phyloP scores from a whole-genome alignment of 2,888 invertebrate genomes.

The Chloromyia formosa region DNA sequence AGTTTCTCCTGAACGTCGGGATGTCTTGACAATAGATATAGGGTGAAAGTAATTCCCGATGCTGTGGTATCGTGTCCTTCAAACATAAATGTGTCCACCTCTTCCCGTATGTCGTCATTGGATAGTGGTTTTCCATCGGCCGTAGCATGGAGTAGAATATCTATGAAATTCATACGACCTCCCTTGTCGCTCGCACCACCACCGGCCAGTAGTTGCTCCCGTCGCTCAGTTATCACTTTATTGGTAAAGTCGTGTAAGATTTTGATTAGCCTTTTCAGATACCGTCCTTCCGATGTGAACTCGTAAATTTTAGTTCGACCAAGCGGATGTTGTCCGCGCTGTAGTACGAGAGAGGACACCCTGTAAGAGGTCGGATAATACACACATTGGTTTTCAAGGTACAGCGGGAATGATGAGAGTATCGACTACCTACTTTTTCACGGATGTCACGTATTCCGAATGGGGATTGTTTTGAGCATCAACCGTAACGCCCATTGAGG shows the following conservation, averaged over 20 bases:
- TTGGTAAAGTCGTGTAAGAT: conserved; percentile 32
- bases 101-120: conserved; percentile 37
- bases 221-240: conserved; percentile 29
- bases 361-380: conserved; percentile 7
- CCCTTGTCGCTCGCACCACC: background rate
- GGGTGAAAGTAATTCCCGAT: conserved; percentile 63
- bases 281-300: background rate
- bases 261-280: conserved; percentile 2
- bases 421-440: conserved; percentile 32
- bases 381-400: background rate
- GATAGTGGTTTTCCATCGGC: conserved; percentile 36
- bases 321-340: conserved; percentile 12
- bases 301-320: conserved; percentile 9
- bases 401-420: too few relatives aligned
- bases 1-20: conserved; percentile 64
- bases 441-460: conserved; percentile 36
- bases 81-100: conserved; percentile 42
- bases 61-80: conserved; percentile 63
- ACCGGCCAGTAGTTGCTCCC: conserved; percentile 1
- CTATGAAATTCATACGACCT: conserved; percentile 34
- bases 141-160: conserved; percentile 33
- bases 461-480: conserved; percentile 35
- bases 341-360: background rate
- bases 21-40: conserved; percentile 61
- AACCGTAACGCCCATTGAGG: conserved; percentile 40